Base-by-base conservation (phyloP, 2,797 vertebrate species). In the Sternotherus odoratus region DNA sequence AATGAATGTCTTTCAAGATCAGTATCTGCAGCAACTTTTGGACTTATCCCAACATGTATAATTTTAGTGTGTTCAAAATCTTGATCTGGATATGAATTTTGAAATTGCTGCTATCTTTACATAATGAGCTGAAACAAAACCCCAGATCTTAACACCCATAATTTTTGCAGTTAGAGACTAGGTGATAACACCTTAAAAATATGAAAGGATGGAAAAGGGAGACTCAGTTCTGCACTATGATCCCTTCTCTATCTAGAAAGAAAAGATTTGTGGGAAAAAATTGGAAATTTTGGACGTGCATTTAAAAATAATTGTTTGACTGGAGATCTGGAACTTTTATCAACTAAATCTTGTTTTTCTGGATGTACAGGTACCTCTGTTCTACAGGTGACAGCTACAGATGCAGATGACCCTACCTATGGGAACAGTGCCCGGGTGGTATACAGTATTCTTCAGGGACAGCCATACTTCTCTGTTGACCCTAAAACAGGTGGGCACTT, bases 401-500 rank as follows among this genome's bases (percentile, higher is more conserved):
- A 99, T 91, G 99, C 99, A 0, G 99, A 99, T 80, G 99, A 99
- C 86, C 99, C 99, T 85, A 99, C 99, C 10, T 99, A 99, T 43
- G 99, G 99, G 97, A 99, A 99, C 97, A 99, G 99, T 1, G 99
- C 99, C 53, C 98, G 99, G 33, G 99, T 99, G 80, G 99, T 99
- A 79, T 99, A 99, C 97, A 99, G 99, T 83, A 99, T 99, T 96
- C 99, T 99, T 80, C 99, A 99, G 97, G 99, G 99, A 97, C 99
- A 99, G 97, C 99, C 99, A 89, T 99, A 99, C 97, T 99, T 99
- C 98, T 99, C 99, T 1, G 99, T 99, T 79, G 99, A 99, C 96
- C 99, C 99, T 80, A 99, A 99, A 98, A 99, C 99, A 98, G 99
- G 99, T 99, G 66, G 5, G 97, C 87, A 72, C 26, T 69, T 79